Evolutionary conservation across 2,888 invertebrate species (phyloP).

Genomic region (Himalopsyche japonica): DNA sequence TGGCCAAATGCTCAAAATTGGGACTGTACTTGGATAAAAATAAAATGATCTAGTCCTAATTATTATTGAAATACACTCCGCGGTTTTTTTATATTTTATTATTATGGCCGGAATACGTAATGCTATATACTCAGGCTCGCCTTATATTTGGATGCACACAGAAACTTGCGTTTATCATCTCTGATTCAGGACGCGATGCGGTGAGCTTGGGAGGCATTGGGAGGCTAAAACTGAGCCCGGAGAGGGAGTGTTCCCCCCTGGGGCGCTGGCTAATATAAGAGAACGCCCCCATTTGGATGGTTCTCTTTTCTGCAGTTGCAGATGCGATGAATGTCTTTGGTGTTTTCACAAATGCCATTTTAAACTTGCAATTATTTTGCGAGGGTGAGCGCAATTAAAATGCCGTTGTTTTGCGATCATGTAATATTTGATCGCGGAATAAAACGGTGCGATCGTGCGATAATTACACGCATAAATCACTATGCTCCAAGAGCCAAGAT

Average conservation of each 20-base stretch:
- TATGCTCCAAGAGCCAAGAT: no score
- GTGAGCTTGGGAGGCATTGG: not conserved
- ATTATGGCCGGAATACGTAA: no score
- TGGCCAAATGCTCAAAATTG: no score
- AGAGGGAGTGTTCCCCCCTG: slow-evolving; percentile 8
- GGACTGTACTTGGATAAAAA: no score
- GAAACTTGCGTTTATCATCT: not conserved
- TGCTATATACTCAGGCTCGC: no score
- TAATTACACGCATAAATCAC: not conserved
- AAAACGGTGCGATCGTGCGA: not conserved
- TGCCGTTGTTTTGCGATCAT: not conserved
- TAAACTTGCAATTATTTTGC: slow-evolving; percentile 25
- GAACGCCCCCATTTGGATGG: slow-evolving; percentile 15
- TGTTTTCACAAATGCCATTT: slow-evolving; percentile 39
- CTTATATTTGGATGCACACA: no score
- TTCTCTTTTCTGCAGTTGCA: slow-evolving; percentile 29
- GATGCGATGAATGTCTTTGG: slow-evolving; percentile 40
- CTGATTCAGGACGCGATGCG: not conserved
- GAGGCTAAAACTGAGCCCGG: slow-evolving; percentile 5
- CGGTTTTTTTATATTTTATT: no score
- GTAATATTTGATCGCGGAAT: not conserved
- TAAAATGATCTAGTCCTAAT: no score
- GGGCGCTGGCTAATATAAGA: slow-evolving; percentile 33
- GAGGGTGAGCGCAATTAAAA: slow-evolving; percentile 4
- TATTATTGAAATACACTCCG: no score